These are phyloP conservation scores for Sminthurinus signatus DNA, from an alignment of 1,140 invertebrate species.

Conservation along the genomic window DNA sequence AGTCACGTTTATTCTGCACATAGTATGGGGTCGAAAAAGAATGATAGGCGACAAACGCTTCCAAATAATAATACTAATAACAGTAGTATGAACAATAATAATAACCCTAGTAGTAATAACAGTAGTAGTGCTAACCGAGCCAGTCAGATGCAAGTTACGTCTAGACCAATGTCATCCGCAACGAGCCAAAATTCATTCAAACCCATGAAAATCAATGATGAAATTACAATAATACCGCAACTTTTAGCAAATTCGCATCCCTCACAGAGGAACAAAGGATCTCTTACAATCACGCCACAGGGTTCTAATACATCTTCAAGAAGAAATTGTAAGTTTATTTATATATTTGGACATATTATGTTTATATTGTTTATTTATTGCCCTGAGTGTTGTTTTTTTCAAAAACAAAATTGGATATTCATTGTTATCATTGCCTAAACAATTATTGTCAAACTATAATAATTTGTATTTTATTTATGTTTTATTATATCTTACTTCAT, in stretches of 20 bases:
- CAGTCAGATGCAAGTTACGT: constrained; percentile 38
- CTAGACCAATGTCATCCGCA: constrained; percentile 21
- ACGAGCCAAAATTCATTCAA: constrained; percentile 51
- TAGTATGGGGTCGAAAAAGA: constrained; percentile 70
- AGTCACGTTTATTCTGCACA: constrained; percentile 90
- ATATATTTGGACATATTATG: too few relatives aligned
- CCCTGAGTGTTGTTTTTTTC: too few relatives aligned
- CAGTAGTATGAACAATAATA: constrained; percentile 6
- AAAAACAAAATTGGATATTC: too few relatives aligned
- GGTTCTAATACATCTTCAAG: constrained; percentile 9
- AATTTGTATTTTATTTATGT: too few relatives aligned
- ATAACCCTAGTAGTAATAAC: too few relatives aligned
- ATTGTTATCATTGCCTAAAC: too few relatives aligned
- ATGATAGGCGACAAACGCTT: constrained; percentile 55
- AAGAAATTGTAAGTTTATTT: constrained; percentile 32
- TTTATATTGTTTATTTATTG: too few relatives aligned
- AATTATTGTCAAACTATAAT: too few relatives aligned
- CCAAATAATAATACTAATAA: constrained; percentile 8
- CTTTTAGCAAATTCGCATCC: constrained; percentile 46
- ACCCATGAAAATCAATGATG: constrained; percentile 82
- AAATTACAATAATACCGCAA: constrained; percentile 86
- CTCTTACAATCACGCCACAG: constrained; percentile 40
- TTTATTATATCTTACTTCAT: too few relatives aligned
- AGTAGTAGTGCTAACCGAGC: constrained; percentile 20
- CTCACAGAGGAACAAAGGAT: constrained; percentile 36